These are phyloP conservation scores for Muricea muricata DNA, from an alignment of 92 coral and sea anemone species.

Conservation along the genomic window DNA sequence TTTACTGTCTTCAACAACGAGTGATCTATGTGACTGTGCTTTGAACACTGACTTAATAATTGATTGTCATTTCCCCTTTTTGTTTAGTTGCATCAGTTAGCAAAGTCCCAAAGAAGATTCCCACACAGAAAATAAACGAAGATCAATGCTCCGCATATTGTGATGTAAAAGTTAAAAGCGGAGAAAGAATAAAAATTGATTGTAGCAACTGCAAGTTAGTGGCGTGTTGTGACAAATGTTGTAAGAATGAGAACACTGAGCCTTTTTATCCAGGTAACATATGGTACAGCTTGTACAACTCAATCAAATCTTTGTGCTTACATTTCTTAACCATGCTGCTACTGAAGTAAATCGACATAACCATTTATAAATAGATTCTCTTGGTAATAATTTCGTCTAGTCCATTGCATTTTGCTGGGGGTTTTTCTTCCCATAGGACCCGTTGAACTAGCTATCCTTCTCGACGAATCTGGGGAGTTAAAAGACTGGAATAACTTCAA, in stretches of 20 bases:
- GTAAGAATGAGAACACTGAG: not conserved
- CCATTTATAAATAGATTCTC: too few relatives aligned
- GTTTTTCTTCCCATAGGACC: too few relatives aligned
- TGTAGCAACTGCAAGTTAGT: slow-evolving; percentile 12
- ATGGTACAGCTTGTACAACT: too few relatives aligned
- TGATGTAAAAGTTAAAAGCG: slow-evolving; percentile 13
- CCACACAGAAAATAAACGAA: not conserved
- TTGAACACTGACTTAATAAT: too few relatives aligned
- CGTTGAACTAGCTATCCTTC: not conserved
- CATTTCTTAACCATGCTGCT: too few relatives aligned
- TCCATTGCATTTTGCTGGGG: too few relatives aligned
- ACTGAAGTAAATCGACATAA: too few relatives aligned
- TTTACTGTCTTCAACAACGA: too few relatives aligned
- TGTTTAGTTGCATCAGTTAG: not conserved
- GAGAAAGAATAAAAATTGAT: not conserved
- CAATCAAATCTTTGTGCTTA: too few relatives aligned
- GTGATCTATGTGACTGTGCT: too few relatives aligned
- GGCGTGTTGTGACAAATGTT: slow-evolving; percentile 17
- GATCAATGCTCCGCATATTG: not conserved
- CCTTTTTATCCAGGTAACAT: slow-evolving; percentile 25
- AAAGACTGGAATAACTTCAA: slow-evolving; percentile 24
- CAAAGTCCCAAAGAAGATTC: not conserved
- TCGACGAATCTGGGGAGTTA: slow-evolving; percentile 28
- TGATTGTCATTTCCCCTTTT: too few relatives aligned
- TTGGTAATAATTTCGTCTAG: too few relatives aligned